Conservation (phyloP, 2,888 invertebrate species). For the Julus scanicus region DNA sequence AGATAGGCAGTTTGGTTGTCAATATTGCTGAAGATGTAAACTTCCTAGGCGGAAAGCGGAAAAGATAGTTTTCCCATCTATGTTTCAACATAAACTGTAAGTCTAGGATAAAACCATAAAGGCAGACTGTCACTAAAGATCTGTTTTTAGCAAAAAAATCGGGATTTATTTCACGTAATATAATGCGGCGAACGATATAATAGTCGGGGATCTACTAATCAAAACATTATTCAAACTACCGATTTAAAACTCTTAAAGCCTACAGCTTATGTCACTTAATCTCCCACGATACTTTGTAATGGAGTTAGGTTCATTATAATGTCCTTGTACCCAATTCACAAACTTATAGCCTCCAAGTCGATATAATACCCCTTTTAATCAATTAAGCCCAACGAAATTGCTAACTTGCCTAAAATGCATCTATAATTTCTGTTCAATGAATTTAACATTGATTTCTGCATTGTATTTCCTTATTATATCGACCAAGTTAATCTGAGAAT, state of each 20-base stretch:
- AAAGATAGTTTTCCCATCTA: no score
- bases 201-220: neutral
- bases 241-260: conserved; percentile 39
- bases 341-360: neutral
- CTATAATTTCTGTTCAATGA: no score
- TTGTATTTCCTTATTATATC: no score
- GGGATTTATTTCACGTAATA: neutral
- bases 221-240: conserved; percentile 3
- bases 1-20: no score
- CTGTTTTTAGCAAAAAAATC: neutral
- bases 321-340: conserved; percentile 8
- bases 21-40: no score
- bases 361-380: neutral
- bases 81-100: no score
- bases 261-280: neutral
- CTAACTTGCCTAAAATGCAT: neutral
- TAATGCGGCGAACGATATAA: neutral
- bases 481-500: no score
- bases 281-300: conserved; percentile 12
- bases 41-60: no score
- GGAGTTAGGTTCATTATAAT: conserved; percentile 1
- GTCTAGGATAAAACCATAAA: neutral
- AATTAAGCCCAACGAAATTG: neutral
- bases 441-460: no score
- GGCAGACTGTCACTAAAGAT: neutral